A percentile compares a stretch with the other conserved stretches of the same genome.
phyloP scores from a whole-genome alignment of 2,797 vertebrate species.

The Enteromius argenteus region DNA sequence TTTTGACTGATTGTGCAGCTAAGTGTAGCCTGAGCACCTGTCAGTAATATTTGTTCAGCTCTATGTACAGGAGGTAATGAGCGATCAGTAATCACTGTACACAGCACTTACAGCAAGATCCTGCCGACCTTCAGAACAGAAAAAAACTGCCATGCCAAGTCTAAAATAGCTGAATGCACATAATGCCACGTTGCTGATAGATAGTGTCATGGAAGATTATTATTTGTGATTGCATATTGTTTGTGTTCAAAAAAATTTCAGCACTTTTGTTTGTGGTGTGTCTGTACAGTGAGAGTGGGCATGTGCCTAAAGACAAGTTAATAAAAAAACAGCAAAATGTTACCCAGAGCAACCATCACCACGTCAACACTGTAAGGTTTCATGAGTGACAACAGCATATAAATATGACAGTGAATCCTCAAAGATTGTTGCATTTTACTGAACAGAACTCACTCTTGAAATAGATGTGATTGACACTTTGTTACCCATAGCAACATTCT shows the following conservation, averaged over 20 bases:
- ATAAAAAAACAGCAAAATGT: neutral
- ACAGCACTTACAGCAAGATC: constrained; percentile 39
- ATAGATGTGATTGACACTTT: neutral
- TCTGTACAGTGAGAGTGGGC: neutral
- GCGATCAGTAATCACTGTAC: constrained; percentile 47
- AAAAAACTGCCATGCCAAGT: constrained; percentile 23
- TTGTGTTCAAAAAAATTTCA: neutral
- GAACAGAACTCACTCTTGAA: neutral
- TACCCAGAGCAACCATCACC: neutral
- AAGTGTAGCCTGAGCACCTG: constrained; percentile 54
- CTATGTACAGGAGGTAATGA: constrained; percentile 51
- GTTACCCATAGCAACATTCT: too few relatives aligned
- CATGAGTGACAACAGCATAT: neutral
- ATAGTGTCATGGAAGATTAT: constrained; percentile 33
- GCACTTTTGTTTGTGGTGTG: neutral
- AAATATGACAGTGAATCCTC: neutral
- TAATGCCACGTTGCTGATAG: constrained; percentile 26
- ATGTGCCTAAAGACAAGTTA: neutral
- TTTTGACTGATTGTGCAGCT: constrained; percentile 42
- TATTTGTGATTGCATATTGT: neutral
- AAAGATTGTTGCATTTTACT: neutral
- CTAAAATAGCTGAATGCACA: constrained; percentile 3
- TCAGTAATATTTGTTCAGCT: constrained; percentile 57
- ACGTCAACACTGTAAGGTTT: neutral
- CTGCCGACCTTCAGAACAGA: constrained; percentile 27